A percentile compares a stretch with the other conserved stretches of the same genome.
phyloP scores from a whole-genome alignment of 2,113 vertebrate species.

The Oryzias curvinotus region DNA sequence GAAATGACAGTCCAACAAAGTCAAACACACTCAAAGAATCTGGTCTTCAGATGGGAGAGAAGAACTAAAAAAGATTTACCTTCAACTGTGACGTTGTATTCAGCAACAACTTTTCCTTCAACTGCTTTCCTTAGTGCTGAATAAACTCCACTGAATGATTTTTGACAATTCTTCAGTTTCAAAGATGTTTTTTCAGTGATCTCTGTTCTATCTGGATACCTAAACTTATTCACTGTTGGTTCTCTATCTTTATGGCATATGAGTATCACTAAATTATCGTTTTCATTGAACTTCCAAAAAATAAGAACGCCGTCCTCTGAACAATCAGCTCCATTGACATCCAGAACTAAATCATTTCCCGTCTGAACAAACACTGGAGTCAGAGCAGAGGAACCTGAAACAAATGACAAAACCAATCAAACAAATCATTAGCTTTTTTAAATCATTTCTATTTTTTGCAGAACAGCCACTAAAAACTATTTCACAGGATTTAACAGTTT shows the following conservation, averaged over 20 bases:
- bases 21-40: background rate
- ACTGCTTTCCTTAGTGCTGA: accelerated
- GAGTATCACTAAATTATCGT: background rate
- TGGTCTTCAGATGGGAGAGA: background rate
- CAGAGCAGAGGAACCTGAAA: slow-evolving; percentile 1
- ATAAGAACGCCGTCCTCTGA: accelerated
- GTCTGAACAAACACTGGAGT: slow-evolving; percentile 17
- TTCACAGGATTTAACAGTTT: too few relatives aligned
- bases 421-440: background rate
- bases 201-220: background rate
- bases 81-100: slow-evolving; percentile 23
- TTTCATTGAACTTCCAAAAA: background rate
- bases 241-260: accelerated
- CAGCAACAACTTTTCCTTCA: accelerated
- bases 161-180: slow-evolving; percentile 14
- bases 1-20: background rate
- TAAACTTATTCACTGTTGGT: background rate
- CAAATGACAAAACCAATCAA: background rate
- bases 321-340: background rate
- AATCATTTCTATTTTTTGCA: background rate
- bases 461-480: too few relatives aligned
- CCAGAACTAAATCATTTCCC: slow-evolving; percentile 2
- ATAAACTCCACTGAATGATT: slow-evolving; percentile 32
- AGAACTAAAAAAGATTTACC: slow-evolving; percentile 23
- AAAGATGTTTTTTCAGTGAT: background rate